Percentiles rank a stretch among this genome's conserved stretches.
phyloP scores from a whole-genome alignment of 2,888 invertebrate genomes.

The Anoncus sp. region DNA sequence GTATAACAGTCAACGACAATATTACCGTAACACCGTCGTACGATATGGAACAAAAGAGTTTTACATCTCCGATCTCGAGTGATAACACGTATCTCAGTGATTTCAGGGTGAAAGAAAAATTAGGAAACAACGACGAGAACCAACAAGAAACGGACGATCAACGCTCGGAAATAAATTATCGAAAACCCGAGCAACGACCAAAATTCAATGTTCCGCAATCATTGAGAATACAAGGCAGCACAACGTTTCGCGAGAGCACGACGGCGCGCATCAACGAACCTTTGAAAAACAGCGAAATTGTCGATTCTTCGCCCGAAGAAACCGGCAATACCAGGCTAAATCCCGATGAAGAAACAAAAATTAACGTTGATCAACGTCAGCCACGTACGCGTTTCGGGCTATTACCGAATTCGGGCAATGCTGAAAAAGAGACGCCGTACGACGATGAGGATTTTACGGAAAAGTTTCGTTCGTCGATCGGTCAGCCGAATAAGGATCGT shows the following conservation, averaged over 20 bases:
- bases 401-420: constrained; percentile 26
- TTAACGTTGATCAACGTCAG: constrained; percentile 67
- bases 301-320: constrained; percentile 67
- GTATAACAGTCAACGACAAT: constrained; percentile 2
- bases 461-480: constrained; percentile 36
- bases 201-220: constrained; percentile 67
- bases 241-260: too few species aligned
- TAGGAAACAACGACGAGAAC: not conserved
- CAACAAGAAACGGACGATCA: not conserved
- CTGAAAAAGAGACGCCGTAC: constrained; percentile 29
- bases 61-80: not conserved
- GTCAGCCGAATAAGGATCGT: constrained; percentile 59
- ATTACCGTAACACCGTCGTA: constrained; percentile 30
- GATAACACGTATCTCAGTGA: not conserved
- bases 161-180: constrained; percentile 43
- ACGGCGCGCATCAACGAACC: too few species aligned
- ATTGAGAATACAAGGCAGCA: constrained; percentile 44
- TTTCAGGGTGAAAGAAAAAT: not conserved
- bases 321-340: too few species aligned
- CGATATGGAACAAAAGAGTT: constrained; percentile 23
- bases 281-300: too few species aligned
- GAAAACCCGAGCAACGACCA: constrained; percentile 61
- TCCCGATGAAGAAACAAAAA: constrained; percentile 23
- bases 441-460: constrained; percentile 34
- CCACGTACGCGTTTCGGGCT: constrained; percentile 67